These are phyloP conservation scores for Brevipalpus yothersi DNA, from an alignment of 1,140 invertebrate genomes.

Conservation along the genomic window DNA sequence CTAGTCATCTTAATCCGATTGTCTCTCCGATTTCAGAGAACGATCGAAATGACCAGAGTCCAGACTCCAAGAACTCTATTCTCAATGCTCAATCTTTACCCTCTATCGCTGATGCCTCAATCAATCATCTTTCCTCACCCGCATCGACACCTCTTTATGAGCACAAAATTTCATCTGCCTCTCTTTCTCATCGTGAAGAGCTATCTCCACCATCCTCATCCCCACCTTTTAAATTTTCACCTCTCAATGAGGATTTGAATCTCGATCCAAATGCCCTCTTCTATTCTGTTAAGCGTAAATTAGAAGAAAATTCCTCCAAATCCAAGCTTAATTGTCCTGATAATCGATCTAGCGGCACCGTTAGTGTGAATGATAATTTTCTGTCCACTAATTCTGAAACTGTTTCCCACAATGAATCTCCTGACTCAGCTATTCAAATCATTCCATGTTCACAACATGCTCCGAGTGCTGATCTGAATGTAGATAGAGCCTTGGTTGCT, in stretches of 20 bases:
- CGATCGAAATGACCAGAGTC: background rate
- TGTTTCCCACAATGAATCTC: too few relatives aligned
- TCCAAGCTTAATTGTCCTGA: background rate
- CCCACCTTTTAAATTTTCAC: background rate
- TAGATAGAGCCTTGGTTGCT: background rate
- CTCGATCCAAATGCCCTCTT: background rate
- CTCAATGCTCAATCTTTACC: background rate
- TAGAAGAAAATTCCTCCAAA: background rate
- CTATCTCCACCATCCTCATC: background rate
- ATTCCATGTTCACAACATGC: background rate
- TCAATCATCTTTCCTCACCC: background rate
- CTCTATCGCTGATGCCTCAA: background rate
- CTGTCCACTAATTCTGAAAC: background rate
- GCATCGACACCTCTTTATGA: background rate
- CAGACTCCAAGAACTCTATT: background rate
- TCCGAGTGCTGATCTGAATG: background rate
- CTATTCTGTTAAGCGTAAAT: background rate
- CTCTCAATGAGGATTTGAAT: background rate
- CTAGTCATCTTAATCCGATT: conserved; percentile 5
- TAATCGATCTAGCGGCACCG: background rate
- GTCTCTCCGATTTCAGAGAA: background rate
- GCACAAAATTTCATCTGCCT: too few relatives aligned
- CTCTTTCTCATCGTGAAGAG: too few relatives aligned
- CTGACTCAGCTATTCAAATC: too few relatives aligned
- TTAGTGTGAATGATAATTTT: background rate